A percentile compares a stretch with the other conserved stretches of the same genome.
These are phyloP conservation scores for Drosophila colorata DNA, from an alignment of 2,888 invertebrate genomes.

Conservation along the genomic window DNA sequence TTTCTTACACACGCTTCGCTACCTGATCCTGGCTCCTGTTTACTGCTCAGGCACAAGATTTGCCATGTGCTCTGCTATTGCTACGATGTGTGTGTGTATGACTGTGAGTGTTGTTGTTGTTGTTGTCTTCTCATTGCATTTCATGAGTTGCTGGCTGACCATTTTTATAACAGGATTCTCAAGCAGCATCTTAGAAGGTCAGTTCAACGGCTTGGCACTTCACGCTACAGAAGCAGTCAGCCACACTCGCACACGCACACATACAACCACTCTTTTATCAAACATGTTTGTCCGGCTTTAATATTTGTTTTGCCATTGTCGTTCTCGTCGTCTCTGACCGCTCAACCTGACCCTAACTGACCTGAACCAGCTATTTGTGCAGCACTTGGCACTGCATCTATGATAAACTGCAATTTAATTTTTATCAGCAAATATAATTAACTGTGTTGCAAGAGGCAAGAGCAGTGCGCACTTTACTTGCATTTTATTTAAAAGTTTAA, in stretches of 20 bases:
- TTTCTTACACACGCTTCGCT: constrained; percentile 57
- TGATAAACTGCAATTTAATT: constrained; percentile 73
- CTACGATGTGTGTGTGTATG: not conserved
- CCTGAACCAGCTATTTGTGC: constrained; percentile 65
- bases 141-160: constrained; percentile 62
- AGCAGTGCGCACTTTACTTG: constrained; percentile 32
- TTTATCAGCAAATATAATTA: constrained; percentile 74
- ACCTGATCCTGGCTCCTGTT: constrained; percentile 37
- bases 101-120: constrained; percentile 8
- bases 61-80: constrained; percentile 27
- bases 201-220: constrained; percentile 63
- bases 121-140: constrained; percentile 54
- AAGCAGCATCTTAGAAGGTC: constrained; percentile 58
- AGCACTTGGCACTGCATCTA: constrained; percentile 65
- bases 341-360: constrained; percentile 47
- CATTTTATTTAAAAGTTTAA: constrained; percentile 66
- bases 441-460: constrained; percentile 40
- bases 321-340: constrained; percentile 23
- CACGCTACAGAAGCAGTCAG: constrained; percentile 34
- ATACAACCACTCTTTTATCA: constrained; percentile 1
- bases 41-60: constrained; percentile 29
- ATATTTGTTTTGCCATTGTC: constrained; percentile 73
- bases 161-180: constrained; percentile 77
- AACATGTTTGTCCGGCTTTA: constrained; percentile 45
- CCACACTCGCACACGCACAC: constrained; percentile 8